Percentiles rank a stretch among this genome's conserved stretches.
phyloP scores from a whole-genome alignment of 2,888 invertebrate genomes.

The Muschampia staudingeri region DNA sequence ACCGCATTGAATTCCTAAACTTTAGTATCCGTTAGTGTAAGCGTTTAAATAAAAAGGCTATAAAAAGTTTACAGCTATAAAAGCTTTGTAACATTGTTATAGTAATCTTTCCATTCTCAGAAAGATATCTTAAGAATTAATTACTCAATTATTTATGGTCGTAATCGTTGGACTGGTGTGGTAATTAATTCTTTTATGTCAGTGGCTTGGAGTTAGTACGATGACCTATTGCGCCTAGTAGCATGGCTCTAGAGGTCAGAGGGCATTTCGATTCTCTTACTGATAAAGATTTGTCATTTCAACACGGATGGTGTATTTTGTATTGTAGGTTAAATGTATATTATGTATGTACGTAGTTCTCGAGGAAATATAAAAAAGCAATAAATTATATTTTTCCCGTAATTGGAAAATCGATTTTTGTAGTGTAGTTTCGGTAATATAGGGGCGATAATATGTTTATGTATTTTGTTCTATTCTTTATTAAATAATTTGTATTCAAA shows the following conservation, averaged over 20 bases:
- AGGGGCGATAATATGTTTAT: not conserved
- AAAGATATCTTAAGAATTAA: conserved; percentile 43
- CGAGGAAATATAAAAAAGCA: no score
- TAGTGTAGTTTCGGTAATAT: not conserved
- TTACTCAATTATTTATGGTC: conserved; percentile 49
- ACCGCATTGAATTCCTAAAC: not conserved
- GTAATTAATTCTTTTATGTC: conserved; percentile 47
- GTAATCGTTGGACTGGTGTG: conserved; percentile 32
- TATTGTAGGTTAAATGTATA: not conserved
- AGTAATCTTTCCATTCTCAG: conserved; percentile 48
- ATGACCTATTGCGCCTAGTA: not conserved
- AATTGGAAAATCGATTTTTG: no score
- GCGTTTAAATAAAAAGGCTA: conserved; percentile 22
- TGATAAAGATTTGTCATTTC: conserved; percentile 15
- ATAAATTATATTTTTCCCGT: no score
- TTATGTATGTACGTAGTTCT: not conserved
- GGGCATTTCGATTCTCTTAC: conserved; percentile 3
- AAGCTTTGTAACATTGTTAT: conserved; percentile 46
- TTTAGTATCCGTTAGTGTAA: not conserved
- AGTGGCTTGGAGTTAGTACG: conserved; percentile 4
- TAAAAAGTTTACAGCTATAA: conserved; percentile 44
- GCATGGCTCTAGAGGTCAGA: conserved; percentile 17
- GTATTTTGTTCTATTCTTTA: not conserved
- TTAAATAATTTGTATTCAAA: no score
- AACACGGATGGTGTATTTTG: not conserved